These are phyloP conservation scores for Indicator indicator DNA, from an alignment of 2,113 vertebrate genomes.

Conservation along the genomic window DNA sequence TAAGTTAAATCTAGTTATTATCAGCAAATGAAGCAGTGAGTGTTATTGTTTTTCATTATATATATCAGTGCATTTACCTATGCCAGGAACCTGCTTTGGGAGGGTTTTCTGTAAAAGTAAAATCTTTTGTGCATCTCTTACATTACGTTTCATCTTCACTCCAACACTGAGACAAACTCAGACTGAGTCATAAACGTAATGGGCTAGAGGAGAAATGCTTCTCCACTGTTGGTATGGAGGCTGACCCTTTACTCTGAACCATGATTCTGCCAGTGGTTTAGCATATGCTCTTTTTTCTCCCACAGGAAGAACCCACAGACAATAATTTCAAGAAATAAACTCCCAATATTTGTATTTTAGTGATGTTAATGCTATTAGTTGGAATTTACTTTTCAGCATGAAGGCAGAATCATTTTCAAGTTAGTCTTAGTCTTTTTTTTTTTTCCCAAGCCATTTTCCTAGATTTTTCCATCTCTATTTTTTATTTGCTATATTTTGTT, in stretches of 20 bases:
- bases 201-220: not conserved
- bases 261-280: not conserved
- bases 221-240: not conserved
- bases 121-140: not conserved
- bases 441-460: not conserved
- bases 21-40: not conserved
- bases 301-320: not conserved
- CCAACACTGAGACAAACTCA: not conserved
- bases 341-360: not conserved
- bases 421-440: not conserved
- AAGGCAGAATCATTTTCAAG: not conserved
- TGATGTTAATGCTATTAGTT: not conserved
- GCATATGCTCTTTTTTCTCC: not conserved
- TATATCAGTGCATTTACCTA: not conserved
- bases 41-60: slow-evolving; percentile 4
- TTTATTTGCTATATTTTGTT: not conserved
- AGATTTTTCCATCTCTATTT: not conserved
- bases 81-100: not conserved
- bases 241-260: not conserved
- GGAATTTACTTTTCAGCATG: not conserved
- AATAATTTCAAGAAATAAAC: not conserved
- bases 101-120: not conserved
- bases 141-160: not conserved
- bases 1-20: slow-evolving; percentile 12
- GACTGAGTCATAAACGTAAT: not conserved